A percentile compares a stretch with the other conserved stretches of the same genome.
Conservation (phyloP, 2,797 vertebrate genomes). For the Scleropages formosus region DNA sequence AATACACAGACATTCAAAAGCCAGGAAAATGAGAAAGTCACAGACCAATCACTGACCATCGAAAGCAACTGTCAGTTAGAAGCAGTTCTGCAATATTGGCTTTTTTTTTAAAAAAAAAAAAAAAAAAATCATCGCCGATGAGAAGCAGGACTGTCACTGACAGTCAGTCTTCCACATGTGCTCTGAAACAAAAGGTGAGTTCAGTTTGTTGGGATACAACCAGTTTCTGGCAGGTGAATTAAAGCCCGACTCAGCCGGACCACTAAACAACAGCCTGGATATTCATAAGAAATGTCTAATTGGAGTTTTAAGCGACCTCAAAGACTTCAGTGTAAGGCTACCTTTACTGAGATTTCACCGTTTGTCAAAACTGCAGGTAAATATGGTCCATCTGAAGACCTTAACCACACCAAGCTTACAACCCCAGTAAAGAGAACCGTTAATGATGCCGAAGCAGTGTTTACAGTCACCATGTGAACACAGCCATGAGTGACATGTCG, state of each 20-base stretch:
- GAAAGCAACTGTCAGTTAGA: not conserved
- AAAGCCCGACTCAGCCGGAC: not conserved
- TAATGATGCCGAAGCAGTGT: no score
- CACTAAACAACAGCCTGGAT: not conserved
- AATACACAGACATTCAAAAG: not conserved
- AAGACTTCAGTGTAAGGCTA: not conserved
- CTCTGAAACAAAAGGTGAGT: conserved; percentile 34
- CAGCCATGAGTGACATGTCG: no score
- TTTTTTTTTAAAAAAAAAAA: no score
- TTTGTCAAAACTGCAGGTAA: not conserved
- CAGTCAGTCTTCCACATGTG: conserved; percentile 14
- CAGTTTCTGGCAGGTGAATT: not conserved
- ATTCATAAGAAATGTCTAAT: not conserved
- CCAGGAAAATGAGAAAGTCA: conserved; percentile 6
- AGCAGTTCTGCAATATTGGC: not conserved
- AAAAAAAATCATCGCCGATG: no score
- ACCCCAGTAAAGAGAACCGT: no score
- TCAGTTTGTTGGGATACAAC: conserved; percentile 42
- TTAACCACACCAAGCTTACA: no score
- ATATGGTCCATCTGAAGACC: not conserved
- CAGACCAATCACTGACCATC: not conserved
- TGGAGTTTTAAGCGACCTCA: not conserved
- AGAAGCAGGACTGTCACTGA: no score
- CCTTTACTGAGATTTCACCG: not conserved
- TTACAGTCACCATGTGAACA: no score